Evolutionary conservation across 2,113 vertebrate genomes (phyloP), one percentile per base, ranked within the genome.

Genomic region (Malurus melanocephalus): DNA sequence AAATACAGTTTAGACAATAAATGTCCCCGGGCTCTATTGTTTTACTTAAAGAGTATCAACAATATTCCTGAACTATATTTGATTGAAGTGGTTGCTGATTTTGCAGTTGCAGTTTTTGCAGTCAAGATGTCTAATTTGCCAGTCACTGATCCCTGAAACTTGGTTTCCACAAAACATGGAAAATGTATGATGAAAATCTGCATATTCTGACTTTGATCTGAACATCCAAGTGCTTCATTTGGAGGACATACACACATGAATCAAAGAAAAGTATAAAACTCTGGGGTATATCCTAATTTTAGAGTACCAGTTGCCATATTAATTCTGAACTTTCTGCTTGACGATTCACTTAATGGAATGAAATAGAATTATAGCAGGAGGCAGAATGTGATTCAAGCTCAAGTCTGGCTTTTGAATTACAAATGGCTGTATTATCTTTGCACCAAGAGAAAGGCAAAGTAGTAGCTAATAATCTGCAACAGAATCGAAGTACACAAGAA

Each of bases 171-270:
- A 78, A 56, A 35, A 49, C 45, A 65, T 68, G n/a, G 84, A 78
- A 86, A 95, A 80, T 57, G 11, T 23, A 43, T 68, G 62, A 74
- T 56, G 69, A 86, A 75, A 11, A 35, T 27, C 18, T 81, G 74
- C 43, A 68, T 92, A 94, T 88, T 93, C 78, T 76, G 53, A 56
- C 69, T 87, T 93, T 85, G 84, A 90, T 87, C 66, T 81, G 55
- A 90, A 76, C n/a, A 76, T 72, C 68, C 62, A 66, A 89, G 51
- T 18, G 32, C 20, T 88, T 74, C 69, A 79, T 90, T 90, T 92
- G 69, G 74, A 81, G 57, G 43, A 45, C 30, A 28, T 56, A 49
- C 16, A 73, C 10, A 57, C 21, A 85, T 71, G 48, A 82, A 85
- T 90, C 61, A 91, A 83, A 78, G 68, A 57, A 80, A 74, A 76